phyloP scores from a whole-genome alignment of 2,113 vertebrate species.

The Poecilia latipinna region DNA sequence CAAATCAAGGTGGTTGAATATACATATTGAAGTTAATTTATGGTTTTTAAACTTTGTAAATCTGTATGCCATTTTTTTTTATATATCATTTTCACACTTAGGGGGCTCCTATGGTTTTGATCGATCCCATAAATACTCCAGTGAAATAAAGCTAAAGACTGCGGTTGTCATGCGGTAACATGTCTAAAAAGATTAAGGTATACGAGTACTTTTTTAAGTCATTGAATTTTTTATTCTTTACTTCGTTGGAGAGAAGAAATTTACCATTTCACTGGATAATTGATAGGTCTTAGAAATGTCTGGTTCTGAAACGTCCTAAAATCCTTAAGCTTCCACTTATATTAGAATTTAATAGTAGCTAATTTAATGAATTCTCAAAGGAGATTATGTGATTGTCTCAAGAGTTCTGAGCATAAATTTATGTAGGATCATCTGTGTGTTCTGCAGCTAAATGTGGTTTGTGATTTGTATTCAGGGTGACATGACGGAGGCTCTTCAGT shows the following conservation, averaged over 20 bases:
- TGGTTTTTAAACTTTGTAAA: background rate
- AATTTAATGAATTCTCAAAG: slow-evolving; percentile 22
- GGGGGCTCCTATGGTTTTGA: background rate
- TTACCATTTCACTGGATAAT: slow-evolving; percentile 1
- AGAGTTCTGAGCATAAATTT: slow-evolving; percentile 30
- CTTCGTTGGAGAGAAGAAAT: background rate
- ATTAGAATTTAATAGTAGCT: slow-evolving; percentile 18
- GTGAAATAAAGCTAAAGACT: background rate
- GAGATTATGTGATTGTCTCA: slow-evolving; percentile 25
- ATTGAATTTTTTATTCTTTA: background rate
- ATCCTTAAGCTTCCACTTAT: background rate
- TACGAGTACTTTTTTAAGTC: no score
- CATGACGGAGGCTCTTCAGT: slow-evolving; percentile 50
- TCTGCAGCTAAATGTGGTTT: slow-evolving; percentile 36
- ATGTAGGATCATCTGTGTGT: slow-evolving; percentile 35
- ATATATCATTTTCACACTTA: background rate
- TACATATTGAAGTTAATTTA: no score
- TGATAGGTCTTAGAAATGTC: background rate
- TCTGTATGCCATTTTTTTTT: no score
- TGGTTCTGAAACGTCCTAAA: slow-evolving; percentile 1
- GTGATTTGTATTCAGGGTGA: slow-evolving; percentile 59
- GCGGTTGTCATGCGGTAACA: background rate
- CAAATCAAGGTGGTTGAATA: background rate
- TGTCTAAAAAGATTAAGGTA: background rate
- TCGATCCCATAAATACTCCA: background rate